Base-by-base conservation (phyloP, 2,888 invertebrate species). In the Clanis bilineata region DNA sequence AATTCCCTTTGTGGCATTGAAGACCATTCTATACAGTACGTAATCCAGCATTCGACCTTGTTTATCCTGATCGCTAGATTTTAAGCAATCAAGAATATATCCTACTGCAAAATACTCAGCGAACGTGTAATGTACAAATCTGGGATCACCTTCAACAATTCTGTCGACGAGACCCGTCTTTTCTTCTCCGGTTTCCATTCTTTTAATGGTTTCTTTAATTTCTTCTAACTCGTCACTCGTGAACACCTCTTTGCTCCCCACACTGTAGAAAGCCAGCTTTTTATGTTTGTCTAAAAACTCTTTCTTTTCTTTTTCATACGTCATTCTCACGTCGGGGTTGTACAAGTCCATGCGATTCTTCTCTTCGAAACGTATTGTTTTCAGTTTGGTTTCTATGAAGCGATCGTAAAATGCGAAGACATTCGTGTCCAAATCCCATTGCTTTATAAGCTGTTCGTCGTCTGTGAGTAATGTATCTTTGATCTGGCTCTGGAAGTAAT, bases 41-140 rank as follows among this genome's bases (percentile, higher is more conserved):
- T 44, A 57, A 28, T 10, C 21, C 43, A 43, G 10, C 43, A 57
- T 32, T 28, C n/a, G 43, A 3, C 15, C 3, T 57, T 32, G 32
- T 28, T 57, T 32, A 18, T 44, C 21, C 21, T 18, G 7, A 6
- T 28, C 32, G 12, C 21, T 7, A 10, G 15, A 39, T 59, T 45
- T 56, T 41, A 60, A 28, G 18, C 15, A 15, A 56, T 57, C 60
- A 39, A 25, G 38, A 4, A 62, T 45, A 41, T 55, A 57, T 25
- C 57, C 62, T 3, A 62, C 55, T 3, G 62, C 62, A 55, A 62
- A 59, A 45, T 62, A 59, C 18, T 62, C 59, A 23, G 62, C 59
- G 39, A 62, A 59, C 10, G 59, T 55, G 4, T 38, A 7, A 45
- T 62, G 62, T 6, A 62, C 59, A 39, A 62, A 62, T 54, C 51